Evolutionary conservation across 2,797 vertebrate genomes (phyloP), one percentile per base, ranked within the genome.

Genomic region (Pseudochirops corinnae): DNA sequence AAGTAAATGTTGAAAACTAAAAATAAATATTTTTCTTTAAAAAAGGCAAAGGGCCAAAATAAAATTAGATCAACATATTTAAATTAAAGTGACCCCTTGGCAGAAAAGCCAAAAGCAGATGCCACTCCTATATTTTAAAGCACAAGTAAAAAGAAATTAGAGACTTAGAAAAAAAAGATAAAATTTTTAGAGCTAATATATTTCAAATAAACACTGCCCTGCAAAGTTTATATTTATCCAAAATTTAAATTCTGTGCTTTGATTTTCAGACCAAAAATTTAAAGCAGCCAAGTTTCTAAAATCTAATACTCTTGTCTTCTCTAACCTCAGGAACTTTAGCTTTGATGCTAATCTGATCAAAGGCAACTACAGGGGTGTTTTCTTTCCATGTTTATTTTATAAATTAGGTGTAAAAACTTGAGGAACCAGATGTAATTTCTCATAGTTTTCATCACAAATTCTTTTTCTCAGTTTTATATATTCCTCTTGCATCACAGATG

Each of bases 121-220:
- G 87, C 28, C 28, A 56, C 10, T 4, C 1, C 26, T 91, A 67
- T 90, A 92, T 46, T 82, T 91, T 62, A 94, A 93, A n/a, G 29
- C 31, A 57, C 21, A 97, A 91, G 0, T 93, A 16, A 93, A 91
- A 28, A 56, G 14, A 93, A 95, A 94, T 67, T 91, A 96, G 92
- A 57, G 24, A 52, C 62, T 91, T 53, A 55, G 91, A 90, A 1
- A 94, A 52, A 55, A 91, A 95, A 39, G 33, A 74, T 16, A 62
- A 57, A 4, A 46, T 91, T 55, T 82, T 82, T 82, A 24, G 39
- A 50, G 56, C 56, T 92, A 55, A 74, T 3, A 93, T 46, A 57
- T 67, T 90, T 82, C 74, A 82, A 82, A 82, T 82, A 82, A 82
- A 82, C 74, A 82, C 6, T 46, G 1, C n/a, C 13, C 10, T 82